Conservation (phyloP, 1,140 invertebrate genomes). For the Eriocheir sinensis region DNA sequence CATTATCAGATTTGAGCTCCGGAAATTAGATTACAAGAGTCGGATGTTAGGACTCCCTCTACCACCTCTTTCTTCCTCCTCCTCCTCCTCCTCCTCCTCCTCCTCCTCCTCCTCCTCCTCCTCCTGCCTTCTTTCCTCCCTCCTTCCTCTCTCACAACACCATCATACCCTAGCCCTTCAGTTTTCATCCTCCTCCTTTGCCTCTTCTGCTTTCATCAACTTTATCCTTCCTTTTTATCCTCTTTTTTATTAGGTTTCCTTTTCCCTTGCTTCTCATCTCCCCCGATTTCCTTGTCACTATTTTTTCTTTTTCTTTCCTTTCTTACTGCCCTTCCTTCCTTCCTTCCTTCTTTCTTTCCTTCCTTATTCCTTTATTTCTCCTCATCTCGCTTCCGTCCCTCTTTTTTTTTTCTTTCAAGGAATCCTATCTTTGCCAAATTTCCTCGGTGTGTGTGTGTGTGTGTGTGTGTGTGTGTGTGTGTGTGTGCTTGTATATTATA, state of each 20-base stretch:
- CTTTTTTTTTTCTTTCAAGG: neutral
- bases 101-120: neutral
- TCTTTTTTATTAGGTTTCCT: neutral
- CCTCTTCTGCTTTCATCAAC: neutral
- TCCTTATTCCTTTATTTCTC: neutral
- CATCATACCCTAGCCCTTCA: neutral
- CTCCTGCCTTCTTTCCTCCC: neutral
- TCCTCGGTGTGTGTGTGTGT: neutral
- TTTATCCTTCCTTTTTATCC: neutral
- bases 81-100: neutral
- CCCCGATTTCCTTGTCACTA: neutral
- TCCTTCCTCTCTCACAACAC: slow-evolving; percentile 3
- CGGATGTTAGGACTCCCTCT: neutral
- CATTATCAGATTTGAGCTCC: slow-evolving; percentile 1
- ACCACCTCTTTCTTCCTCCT: neutral
- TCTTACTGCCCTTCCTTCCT: neutral
- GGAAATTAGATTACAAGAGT: neutral
- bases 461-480: slow-evolving; percentile 37
- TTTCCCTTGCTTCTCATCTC: neutral
- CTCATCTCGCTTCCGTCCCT: too few relatives aligned
- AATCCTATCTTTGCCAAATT: neutral
- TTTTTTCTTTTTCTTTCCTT: neutral
- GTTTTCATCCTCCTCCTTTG: neutral
- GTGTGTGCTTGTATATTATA: too few relatives aligned
- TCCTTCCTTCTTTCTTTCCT: neutral